Evolutionary conservation across 2,113 vertebrate genomes (phyloP).

Genomic region (Spea multiplicata): DNA sequence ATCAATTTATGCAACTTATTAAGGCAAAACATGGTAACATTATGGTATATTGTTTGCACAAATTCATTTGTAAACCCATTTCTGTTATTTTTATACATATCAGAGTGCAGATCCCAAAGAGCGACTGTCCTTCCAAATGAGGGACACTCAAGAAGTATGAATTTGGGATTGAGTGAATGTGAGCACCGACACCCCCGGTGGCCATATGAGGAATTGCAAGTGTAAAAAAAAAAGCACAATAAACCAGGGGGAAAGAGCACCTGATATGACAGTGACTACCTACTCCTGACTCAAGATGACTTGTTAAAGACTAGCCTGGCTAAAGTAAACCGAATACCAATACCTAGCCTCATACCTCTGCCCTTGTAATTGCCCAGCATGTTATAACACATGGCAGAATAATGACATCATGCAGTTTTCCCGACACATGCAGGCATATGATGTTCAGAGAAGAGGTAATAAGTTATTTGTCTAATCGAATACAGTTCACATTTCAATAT

Average conservation of each 20-base stretch:
- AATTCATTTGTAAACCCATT: no score
- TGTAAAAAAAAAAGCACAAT: not conserved
- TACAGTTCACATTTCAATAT: no score
- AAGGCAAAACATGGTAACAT: no score
- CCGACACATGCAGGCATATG: not conserved
- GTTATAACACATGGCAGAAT: not conserved
- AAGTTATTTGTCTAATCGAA: not conserved
- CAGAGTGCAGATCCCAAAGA: no score
- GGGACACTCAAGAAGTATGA: no score
- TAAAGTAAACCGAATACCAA: not conserved
- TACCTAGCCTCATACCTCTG: not conserved
- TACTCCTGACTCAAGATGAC: not conserved
- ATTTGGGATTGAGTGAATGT: not conserved
- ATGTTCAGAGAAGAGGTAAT: not conserved
- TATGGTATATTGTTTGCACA: no score
- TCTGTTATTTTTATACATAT: no score
- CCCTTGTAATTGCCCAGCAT: not conserved
- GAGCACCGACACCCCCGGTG: not conserved
- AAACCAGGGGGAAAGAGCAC: no score
- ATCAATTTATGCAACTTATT: no score
- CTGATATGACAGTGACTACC: not conserved
- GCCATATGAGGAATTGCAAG: not conserved
- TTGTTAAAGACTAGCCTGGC: not conserved
- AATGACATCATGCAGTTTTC: not conserved
- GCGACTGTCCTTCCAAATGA: no score